These are phyloP conservation scores for Prolemur simus DNA, from an alignment of 2,113 vertebrate species.

Conservation along the genomic window DNA sequence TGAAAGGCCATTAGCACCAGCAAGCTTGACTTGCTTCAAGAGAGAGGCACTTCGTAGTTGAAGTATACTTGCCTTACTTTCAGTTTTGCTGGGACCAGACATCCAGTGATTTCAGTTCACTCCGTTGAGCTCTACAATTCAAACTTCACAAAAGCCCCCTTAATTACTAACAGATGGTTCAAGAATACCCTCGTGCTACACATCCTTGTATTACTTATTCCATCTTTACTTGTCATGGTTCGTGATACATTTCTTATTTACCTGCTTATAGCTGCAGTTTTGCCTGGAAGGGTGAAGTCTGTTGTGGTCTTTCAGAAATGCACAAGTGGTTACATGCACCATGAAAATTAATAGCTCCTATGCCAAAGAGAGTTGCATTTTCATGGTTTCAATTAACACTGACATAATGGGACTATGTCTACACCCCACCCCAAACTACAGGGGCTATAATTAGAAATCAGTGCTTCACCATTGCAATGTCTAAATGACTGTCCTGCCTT, in stretches of 20 bases:
- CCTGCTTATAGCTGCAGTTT: slow-evolving; percentile 64
- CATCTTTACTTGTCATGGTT: background rate
- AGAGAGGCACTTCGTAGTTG: slow-evolving; percentile 71
- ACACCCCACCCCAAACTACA: background rate
- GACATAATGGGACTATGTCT: slow-evolving; percentile 45
- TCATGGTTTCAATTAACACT: slow-evolving; percentile 72
- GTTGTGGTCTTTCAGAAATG: slow-evolving; percentile 55
- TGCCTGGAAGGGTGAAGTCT: slow-evolving; percentile 63
- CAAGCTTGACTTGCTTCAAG: slow-evolving; percentile 69
- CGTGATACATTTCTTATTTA: slow-evolving; percentile 64
- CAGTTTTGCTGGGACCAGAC: background rate
- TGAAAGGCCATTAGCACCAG: slow-evolving; percentile 56
- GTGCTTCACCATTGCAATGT: background rate
- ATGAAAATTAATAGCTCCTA: slow-evolving; percentile 72
- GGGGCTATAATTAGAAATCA: slow-evolving; percentile 57
- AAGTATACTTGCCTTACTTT: slow-evolving; percentile 40
- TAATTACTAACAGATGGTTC: slow-evolving; percentile 71
- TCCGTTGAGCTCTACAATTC: slow-evolving; percentile 63
- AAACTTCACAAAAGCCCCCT: slow-evolving; percentile 52
- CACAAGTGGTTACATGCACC: slow-evolving; percentile 64
- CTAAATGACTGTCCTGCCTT: slow-evolving; percentile 33
- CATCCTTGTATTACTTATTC: slow-evolving; percentile 50
- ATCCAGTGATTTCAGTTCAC: slow-evolving; percentile 9
- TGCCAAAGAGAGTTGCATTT: slow-evolving; percentile 57
- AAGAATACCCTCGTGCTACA: slow-evolving; percentile 1